Evolutionary conservation across 2,888 invertebrate genomes (phyloP).

Genomic region (Ectropis crepuscularia): DNA sequence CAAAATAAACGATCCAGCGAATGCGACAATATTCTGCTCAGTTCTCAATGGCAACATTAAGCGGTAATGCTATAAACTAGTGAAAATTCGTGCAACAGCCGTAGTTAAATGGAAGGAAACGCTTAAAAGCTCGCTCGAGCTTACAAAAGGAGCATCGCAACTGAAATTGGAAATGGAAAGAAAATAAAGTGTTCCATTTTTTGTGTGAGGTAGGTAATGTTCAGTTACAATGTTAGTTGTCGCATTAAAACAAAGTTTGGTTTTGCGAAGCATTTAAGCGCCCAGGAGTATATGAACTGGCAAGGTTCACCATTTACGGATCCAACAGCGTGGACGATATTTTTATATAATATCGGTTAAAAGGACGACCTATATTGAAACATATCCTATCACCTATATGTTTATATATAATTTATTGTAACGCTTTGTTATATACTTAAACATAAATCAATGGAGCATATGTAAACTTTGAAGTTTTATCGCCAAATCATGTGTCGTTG

Average conservation of each 20-base stretch:
- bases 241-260: neutral
- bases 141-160: constrained; percentile 3
- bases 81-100: constrained; percentile 7
- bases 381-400: too few species aligned
- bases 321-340: too few species aligned
- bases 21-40: constrained; percentile 68
- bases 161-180: constrained; percentile 9
- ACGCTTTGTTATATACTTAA: too few species aligned
- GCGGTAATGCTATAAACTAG: constrained; percentile 19
- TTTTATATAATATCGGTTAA: too few species aligned
- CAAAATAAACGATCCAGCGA: constrained; percentile 74
- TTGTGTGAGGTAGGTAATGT: constrained; percentile 27
- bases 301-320: too few species aligned
- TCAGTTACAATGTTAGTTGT: constrained; percentile 4
- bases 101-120: constrained; percentile 10
- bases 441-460: too few species aligned
- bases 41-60: constrained; percentile 65
- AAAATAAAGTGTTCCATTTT: constrained; percentile 10
- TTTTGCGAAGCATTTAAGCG: neutral
- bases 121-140: constrained; percentile 2
- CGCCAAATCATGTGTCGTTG: neutral
- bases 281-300: too few species aligned
- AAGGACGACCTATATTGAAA: too few species aligned
- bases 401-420: too few species aligned
- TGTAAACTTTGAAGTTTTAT: neutral